Percentiles rank a stretch among this genome's conserved stretches.
Conservation (phyloP, 2,113 vertebrate species). For the Mixornis gularis region DNA sequence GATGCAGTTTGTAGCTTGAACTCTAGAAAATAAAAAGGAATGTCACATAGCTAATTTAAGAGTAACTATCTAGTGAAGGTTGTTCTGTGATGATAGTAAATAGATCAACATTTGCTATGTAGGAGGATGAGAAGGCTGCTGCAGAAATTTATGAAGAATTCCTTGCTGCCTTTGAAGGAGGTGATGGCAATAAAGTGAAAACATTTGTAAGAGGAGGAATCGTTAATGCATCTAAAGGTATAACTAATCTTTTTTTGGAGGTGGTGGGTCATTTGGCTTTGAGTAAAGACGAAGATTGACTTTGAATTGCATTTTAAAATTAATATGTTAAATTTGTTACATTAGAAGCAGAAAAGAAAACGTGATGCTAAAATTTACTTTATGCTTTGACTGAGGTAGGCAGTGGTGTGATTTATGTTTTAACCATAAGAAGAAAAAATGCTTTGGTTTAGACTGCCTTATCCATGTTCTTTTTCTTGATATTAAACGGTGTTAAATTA, state of each 20-base stretch:
- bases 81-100: slow-evolving; percentile 32
- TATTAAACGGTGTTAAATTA: background rate
- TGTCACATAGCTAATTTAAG: slow-evolving; percentile 4
- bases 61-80: background rate
- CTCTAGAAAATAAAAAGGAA: background rate
- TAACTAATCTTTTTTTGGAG: background rate
- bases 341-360: background rate
- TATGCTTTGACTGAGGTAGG: background rate
- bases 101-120: slow-evolving; percentile 36
- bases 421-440: background rate
- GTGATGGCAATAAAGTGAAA: slow-evolving; percentile 92
- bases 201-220: slow-evolving; percentile 96
- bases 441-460: background rate
- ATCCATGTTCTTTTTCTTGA: background rate
- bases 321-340: background rate
- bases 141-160: slow-evolving; percentile 99
- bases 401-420: background rate
- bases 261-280: background rate
- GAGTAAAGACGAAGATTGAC: background rate
- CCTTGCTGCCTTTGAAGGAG: slow-evolving; percentile 96
- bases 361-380: background rate
- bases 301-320: background rate
- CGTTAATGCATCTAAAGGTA: slow-evolving; percentile 96
- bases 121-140: slow-evolving; percentile 98
- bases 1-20: background rate